A percentile compares a stretch with the other conserved stretches of the same genome.
Evolutionary conservation across 2,113 vertebrate genomes (phyloP).

Genomic region (Rhinolophus sinicus): DNA sequence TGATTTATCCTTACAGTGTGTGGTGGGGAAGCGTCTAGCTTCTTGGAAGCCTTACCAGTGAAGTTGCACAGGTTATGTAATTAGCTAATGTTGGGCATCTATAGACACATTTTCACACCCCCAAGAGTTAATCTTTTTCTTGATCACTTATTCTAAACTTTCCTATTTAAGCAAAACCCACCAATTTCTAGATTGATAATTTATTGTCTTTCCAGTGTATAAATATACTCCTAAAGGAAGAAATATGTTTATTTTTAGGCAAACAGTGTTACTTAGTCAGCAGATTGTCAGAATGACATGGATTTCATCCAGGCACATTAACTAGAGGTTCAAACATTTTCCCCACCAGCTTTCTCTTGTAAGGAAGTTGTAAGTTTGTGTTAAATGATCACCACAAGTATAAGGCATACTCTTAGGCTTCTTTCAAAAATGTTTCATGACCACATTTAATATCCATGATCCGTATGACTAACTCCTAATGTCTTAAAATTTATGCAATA

Average conservation of each 20-base stretch:
- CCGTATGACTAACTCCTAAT: constrained; percentile 60
- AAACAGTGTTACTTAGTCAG: constrained; percentile 55
- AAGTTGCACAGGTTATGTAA: background rate
- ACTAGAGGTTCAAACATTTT: constrained; percentile 63
- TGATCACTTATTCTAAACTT: constrained; percentile 46
- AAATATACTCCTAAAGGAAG: constrained; percentile 49
- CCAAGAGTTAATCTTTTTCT: constrained; percentile 15
- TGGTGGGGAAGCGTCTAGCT: background rate
- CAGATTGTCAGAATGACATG: constrained; percentile 60
- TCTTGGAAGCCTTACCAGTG: constrained; percentile 8
- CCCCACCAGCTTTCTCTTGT: constrained; percentile 60
- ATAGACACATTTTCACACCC: constrained; percentile 1
- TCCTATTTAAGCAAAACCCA: constrained; percentile 42
- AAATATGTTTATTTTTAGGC: background rate
- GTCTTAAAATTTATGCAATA: constrained; percentile 72
- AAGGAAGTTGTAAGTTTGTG: constrained; percentile 70
- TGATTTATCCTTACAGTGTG: background rate
- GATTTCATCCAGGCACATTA: constrained; percentile 65
- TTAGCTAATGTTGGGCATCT: constrained; percentile 47
- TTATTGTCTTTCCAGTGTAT: constrained; percentile 13
- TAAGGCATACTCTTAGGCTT: constrained; percentile 51
- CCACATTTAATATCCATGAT: constrained; percentile 66
- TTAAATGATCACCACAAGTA: constrained; percentile 57
- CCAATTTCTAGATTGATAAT: constrained; percentile 54
- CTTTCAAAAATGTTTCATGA: constrained; percentile 71